Base-by-base conservation (phyloP, 2,888 invertebrate genomes). In the Poecilus cupreus region DNA sequence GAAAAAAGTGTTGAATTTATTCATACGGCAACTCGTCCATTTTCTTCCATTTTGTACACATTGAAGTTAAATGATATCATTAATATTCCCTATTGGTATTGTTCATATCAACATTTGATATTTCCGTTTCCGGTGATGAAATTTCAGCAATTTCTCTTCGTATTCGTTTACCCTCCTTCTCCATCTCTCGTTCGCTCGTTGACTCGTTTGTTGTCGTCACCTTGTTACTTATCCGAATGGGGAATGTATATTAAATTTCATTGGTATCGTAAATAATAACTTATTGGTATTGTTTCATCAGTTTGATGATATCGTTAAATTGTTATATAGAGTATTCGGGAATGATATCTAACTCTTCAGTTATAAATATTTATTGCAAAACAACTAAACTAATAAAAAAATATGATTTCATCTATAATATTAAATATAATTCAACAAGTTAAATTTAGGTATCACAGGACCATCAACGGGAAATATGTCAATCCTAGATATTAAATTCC, bases 81-180 rank as follows among this genome's bases (percentile, higher is more conserved):
- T 51, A 64, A 37, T 64, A 64, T 64, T 64, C 64, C 64, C 64
- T 64, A 32, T 64, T 64, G 64, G 37, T 64, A 64, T 32, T 64
- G 64, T 64, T 64, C 64, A 64, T 64, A 64, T 64, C 64, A 32
- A 37, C 64, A 64, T 64, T 64, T 64, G 64, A 64, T 64, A 64
- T 64, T 64, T 64, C 37, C 64, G 64, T 64, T 64, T 64, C 64
- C 64, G 64, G 64, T 11, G 64, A 32, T 64, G 37, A 64, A 64
- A 64, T 64, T 64, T 51, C 18, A 51, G 64, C 64, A 64, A 64
- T 16, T 32, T 64, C 37, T 37, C 37, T 13, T 64, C 37, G 16
- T 64, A 3, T 64, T 64, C 60, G 24, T 24, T 60, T 60, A 37
- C 22, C 20, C 20, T 54, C 20, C 2, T 64, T 64, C 64, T 37